Evolutionary conservation across 2,797 vertebrate species (phyloP).

Genomic region (Amblyopsis hoosieri): DNA sequence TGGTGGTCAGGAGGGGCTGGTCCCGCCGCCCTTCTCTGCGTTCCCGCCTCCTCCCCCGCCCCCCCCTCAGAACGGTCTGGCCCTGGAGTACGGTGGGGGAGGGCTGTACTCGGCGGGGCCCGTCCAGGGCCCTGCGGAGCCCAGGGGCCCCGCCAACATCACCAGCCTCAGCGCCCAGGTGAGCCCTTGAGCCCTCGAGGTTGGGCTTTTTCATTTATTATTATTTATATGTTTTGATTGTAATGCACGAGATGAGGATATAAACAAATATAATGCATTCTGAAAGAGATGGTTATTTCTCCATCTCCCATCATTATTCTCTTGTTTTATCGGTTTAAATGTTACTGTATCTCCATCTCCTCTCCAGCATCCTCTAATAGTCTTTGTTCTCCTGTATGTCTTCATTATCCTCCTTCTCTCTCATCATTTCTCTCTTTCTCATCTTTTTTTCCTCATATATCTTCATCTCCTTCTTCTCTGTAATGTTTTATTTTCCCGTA

Average conservation of each 20-base stretch:
- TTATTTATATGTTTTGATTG: too few relatives aligned
- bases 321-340: too few relatives aligned
- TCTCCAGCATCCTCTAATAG: too few relatives aligned
- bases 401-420: neutral
- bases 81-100: conserved; percentile 77
- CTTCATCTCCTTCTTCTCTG: too few relatives aligned
- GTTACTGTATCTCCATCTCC: too few relatives aligned
- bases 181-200: conserved; percentile 26
- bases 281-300: too few relatives aligned
- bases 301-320: too few relatives aligned
- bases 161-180: conserved; percentile 74
- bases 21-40: conserved; percentile 77
- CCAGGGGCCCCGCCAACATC: conserved; percentile 61
- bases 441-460: neutral
- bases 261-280: too few relatives aligned
- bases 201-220: too few relatives aligned
- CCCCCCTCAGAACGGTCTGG: conserved; percentile 81
- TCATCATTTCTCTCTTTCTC: neutral
- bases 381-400: conserved; percentile 17
- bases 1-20: conserved; percentile 79
- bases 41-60: conserved; percentile 82
- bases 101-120: conserved; percentile 71
- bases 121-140: conserved; percentile 77
- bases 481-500: too few relatives aligned
- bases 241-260: too few relatives aligned